Conservation (phyloP, 2,113 vertebrate species). For the Sceloporus tristichus region DNA sequence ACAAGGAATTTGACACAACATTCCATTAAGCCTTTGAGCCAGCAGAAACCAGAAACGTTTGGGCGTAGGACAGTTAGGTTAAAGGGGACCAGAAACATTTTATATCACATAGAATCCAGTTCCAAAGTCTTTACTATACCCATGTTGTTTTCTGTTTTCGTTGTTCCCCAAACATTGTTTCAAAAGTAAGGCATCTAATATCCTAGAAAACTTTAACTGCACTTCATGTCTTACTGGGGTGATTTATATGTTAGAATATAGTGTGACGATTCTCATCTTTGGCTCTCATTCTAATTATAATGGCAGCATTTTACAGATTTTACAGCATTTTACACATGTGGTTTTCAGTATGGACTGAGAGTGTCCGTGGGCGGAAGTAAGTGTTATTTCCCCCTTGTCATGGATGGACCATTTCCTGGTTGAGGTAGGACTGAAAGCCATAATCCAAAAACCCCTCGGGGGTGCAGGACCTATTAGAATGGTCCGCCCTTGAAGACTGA, state of each 20-base stretch:
- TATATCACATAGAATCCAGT: background rate
- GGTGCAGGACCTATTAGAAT: no score
- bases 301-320: background rate
- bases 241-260: background rate
- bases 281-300: background rate
- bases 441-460: no score
- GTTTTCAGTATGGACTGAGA: no score
- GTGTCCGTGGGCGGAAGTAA: no score
- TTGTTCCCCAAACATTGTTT: background rate
- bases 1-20: background rate
- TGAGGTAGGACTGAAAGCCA: no score
- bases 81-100: background rate
- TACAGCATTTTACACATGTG: no score
- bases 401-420: no score
- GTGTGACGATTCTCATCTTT: background rate
- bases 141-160: background rate
- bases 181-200: background rate
- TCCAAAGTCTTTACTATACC: no score
- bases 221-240: background rate
- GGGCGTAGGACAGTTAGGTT: background rate
- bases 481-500: no score
- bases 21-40: background rate
- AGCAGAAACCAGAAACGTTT: background rate
- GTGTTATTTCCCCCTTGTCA: no score
- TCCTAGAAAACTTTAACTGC: background rate